Conservation (phyloP, 2,797 vertebrate species). For the Diplodus sargus region DNA sequence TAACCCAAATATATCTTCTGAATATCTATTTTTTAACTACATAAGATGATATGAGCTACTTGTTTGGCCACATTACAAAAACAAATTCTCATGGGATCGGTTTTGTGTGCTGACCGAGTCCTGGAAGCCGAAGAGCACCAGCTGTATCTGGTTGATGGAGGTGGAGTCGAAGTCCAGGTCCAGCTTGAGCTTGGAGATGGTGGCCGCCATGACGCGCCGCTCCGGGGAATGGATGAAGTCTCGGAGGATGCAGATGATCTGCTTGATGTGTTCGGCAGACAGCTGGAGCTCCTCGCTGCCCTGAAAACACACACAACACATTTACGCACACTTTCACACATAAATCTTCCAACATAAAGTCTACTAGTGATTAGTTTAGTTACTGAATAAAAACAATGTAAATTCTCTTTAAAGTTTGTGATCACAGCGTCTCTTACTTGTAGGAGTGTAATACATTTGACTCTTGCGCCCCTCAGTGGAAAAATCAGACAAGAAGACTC, state of each 20-base stretch:
- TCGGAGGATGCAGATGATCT: conserved; percentile 94
- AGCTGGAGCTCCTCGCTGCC: conserved; percentile 92
- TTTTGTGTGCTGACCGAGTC: conserved; percentile 87
- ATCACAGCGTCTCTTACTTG: not conserved
- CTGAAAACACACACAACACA: conserved; percentile 69
- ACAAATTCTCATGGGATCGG: too few relatives aligned
- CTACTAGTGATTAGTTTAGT: not conserved
- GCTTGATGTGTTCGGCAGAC: conserved; percentile 93
- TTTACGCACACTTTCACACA: not conserved
- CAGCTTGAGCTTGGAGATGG: conserved; percentile 93
- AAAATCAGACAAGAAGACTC: not conserved
- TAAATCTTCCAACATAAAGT: not conserved
- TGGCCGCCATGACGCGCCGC: conserved; percentile 93
- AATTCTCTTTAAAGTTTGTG: too few relatives aligned
- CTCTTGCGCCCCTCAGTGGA: conserved; percentile 15
- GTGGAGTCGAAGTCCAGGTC: conserved; percentile 95
- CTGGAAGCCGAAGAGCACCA: conserved; percentile 96
- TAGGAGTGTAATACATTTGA: not conserved
- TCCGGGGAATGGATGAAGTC: conserved; percentile 96
- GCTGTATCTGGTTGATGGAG: conserved; percentile 95
- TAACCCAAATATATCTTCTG: too few relatives aligned
- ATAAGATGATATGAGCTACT: too few relatives aligned
- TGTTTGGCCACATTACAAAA: too few relatives aligned
- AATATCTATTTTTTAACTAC: too few relatives aligned
- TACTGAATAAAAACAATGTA: not conserved